These are phyloP conservation scores for Epinephelus coioides DNA, from an alignment of 2,797 vertebrate genomes.

Conservation along the genomic window DNA sequence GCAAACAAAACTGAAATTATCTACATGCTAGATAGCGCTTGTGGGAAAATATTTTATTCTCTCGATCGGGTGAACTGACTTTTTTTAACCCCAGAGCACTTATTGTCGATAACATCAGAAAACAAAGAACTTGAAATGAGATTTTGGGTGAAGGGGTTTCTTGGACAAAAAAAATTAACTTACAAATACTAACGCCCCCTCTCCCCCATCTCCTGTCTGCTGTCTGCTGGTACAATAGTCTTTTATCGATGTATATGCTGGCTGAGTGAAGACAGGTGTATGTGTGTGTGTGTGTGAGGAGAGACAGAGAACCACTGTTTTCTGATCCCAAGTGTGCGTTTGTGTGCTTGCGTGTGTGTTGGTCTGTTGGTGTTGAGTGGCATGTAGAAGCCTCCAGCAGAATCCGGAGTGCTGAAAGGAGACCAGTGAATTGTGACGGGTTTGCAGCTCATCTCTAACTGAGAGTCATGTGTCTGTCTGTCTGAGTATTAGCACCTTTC, in stretches of 20 bases:
- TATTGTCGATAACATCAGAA: not conserved
- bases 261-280: slow-evolving; percentile 63
- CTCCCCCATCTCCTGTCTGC: not conserved
- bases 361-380: slow-evolving; percentile 47
- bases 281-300: slow-evolving; percentile 9
- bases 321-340: not conserved
- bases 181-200: not conserved
- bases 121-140: not conserved
- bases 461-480: slow-evolving; percentile 64
- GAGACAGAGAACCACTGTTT: slow-evolving; percentile 28
- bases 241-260: slow-evolving; percentile 48
- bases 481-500: slow-evolving; percentile 62
- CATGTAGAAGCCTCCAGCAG: slow-evolving; percentile 58
- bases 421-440: slow-evolving; percentile 70
- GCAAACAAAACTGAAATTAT: not conserved
- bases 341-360: not conserved
- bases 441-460: slow-evolving; percentile 65
- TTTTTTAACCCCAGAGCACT: not conserved
- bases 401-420: slow-evolving; percentile 73
- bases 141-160: not conserved
- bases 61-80: not conserved
- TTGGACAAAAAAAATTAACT: not conserved
- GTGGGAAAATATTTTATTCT: not conserved
- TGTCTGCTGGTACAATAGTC: slow-evolving; percentile 19
- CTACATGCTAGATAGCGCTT: not conserved